These are phyloP conservation scores for Eubasilissa regina DNA, from an alignment of 1,140 invertebrate genomes.

Conservation along the genomic window DNA sequence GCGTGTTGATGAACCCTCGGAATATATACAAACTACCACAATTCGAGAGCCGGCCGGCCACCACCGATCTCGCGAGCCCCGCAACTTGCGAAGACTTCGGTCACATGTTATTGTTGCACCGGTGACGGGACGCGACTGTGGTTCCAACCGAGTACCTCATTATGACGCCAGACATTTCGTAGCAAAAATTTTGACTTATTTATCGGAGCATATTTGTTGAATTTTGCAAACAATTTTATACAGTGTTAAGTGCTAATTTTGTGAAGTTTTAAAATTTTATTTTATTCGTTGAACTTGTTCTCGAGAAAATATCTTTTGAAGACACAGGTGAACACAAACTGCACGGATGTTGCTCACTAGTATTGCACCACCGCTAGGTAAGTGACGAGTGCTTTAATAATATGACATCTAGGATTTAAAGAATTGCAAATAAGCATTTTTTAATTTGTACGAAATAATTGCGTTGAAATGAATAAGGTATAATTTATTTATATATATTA, in stretches of 20 bases:
- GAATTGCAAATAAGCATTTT: no score
- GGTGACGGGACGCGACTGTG: background rate
- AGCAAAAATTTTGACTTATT: slow-evolving; percentile 11
- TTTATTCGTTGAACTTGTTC: background rate
- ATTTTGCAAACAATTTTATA: slow-evolving; percentile 24
- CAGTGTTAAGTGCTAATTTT: slow-evolving; percentile 10
- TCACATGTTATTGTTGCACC: slow-evolving; percentile 17
- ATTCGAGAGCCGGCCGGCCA: no score
- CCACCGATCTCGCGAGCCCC: slow-evolving; percentile 31
- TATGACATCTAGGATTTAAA: no score
- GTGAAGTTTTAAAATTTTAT: slow-evolving; percentile 37
- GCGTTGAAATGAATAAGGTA: no score
- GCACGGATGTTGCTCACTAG: slow-evolving; percentile 60
- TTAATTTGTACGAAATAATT: no score
- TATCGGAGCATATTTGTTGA: slow-evolving; percentile 24
- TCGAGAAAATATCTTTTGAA: slow-evolving; percentile 3
- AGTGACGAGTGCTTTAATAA: slow-evolving; percentile 34
- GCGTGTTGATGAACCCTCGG: slow-evolving; percentile 6
- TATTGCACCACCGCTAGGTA: slow-evolving; percentile 56
- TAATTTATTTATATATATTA: no score
- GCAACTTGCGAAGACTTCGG: slow-evolving; percentile 27
- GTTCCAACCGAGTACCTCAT: slow-evolving; percentile 18
- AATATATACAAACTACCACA: background rate
- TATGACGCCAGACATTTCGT: slow-evolving; percentile 18
- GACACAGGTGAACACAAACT: slow-evolving; percentile 36